phyloP scores from a whole-genome alignment of 2,797 vertebrate species.

The Scolopax bukidnonensis region DNA sequence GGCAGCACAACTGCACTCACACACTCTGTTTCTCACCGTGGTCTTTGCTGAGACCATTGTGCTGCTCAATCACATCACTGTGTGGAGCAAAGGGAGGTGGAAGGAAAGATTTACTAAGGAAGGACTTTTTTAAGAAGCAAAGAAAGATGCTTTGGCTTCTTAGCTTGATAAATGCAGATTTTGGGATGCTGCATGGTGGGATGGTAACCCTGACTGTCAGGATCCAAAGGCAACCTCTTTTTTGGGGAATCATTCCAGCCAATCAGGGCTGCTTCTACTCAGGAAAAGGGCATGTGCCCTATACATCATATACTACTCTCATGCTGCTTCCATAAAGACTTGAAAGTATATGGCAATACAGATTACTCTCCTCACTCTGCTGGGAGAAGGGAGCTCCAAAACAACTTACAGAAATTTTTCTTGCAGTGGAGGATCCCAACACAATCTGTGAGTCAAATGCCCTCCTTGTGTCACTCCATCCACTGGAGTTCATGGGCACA shows the following conservation, averaged over 20 bases:
- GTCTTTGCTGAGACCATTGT: neutral
- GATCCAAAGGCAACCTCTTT: neutral
- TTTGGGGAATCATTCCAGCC: neutral
- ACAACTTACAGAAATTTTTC: neutral
- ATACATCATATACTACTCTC: neutral
- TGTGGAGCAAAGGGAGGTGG: neutral
- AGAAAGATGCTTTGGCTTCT: neutral
- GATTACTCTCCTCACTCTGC: neutral
- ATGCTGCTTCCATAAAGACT: neutral
- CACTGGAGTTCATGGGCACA: neutral
- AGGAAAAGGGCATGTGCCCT: neutral
- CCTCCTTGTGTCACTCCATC: neutral
- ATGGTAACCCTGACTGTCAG: neutral
- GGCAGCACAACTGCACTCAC: fast-evolving
- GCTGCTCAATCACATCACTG: neutral
- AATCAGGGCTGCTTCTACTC: neutral
- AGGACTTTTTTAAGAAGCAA: neutral
- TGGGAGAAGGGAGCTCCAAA: neutral
- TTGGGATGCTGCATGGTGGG: neutral
- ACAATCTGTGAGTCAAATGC: neutral
- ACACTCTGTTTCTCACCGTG: neutral
- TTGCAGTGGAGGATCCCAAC: neutral
- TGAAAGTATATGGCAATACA: neutral
- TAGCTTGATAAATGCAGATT: neutral
- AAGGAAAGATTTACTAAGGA: neutral